Percentiles rank a stretch among this genome's conserved stretches.
phyloP scores from a whole-genome alignment of 1,140 invertebrate species.

The Micrasema longulum region DNA sequence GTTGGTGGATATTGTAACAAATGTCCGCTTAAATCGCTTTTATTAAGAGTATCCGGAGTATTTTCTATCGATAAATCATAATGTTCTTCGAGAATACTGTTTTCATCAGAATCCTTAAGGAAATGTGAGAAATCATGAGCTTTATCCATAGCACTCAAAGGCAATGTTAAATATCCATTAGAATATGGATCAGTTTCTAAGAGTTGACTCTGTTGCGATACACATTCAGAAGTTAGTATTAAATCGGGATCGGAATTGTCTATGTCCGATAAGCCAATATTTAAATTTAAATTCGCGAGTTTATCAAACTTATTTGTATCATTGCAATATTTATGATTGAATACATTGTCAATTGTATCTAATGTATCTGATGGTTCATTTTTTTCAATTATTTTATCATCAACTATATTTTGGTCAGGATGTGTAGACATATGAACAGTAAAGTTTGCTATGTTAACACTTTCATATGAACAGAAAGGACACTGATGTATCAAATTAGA shows the following conservation, averaged over 20 bases:
- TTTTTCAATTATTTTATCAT: conserved; percentile 1
- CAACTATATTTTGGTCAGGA: conserved; percentile 23
- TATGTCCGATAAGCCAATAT: no score
- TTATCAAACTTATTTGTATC: no score
- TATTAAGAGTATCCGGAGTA: background rate
- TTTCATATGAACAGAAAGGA: conserved; percentile 67
- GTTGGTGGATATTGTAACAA: background rate
- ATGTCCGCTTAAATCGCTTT: background rate
- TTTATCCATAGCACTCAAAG: no score
- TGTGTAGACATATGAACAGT: conserved; percentile 62
- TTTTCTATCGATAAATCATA: conserved; percentile 19
- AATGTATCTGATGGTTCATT: background rate
- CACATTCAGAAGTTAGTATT: no score
- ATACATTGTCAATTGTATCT: no score
- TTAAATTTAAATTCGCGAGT: no score
- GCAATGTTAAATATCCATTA: no score
- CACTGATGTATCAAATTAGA: conserved; percentile 67
- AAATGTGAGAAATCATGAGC: background rate
- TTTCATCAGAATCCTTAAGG: conserved; percentile 13
- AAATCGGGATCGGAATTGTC: no score
- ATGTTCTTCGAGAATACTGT: conserved; percentile 13
- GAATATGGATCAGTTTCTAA: no score
- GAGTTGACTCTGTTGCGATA: no score
- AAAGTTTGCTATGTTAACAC: conserved; percentile 69
- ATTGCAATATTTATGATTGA: no score